Base-by-base conservation (phyloP, 2,888 invertebrate species). In the Gymnocheta viridis region DNA sequence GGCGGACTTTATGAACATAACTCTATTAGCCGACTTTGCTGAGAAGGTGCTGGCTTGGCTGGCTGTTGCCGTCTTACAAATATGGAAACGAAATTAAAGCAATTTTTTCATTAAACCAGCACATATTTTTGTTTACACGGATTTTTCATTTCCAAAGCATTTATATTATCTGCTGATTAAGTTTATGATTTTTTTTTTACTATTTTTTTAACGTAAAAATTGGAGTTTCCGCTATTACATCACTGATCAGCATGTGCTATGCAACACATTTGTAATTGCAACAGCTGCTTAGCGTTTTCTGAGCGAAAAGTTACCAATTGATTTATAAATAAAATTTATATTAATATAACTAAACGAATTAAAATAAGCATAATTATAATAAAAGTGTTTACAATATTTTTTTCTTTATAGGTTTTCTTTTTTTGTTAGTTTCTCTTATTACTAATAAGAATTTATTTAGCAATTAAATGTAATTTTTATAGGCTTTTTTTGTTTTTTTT, bases 401-500 rank as follows among this genome's bases (percentile, higher is more conserved):
- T 82, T 66, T 79, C 77, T 67, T 82, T 79, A 47, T 77, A 58
- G 82, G 38, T 44, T 58, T 56, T 38, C 58, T 58, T 47, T 47
- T 49, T 38, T 27, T 66, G 14, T 49, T 69, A n/a, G 14, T 49
- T 69, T 72, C 58, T 35, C 82, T 72, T 85, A 82, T 82, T 74
- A 85, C 73, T 54, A 83, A 82, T 86, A 80, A 86, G 82, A 86
- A 84, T 86, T 86, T 81, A 77, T 82, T 82, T 82, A 82, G 82
- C 82, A 79, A 54, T 78, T 82, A 82, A 82, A 79, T 82, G 72
- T 56, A 85, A 72, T 81, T 84, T 67, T 84, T 73, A 81, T 77
- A 84, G 84, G 84, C 84, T 84, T 81, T 72, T 78, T 69, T 54
- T 44, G 14, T 51, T 77, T 66, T 56, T 58, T 76, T 81, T 72